Conservation (phyloP, 2,797 vertebrate genomes). For the Lacerta bilineata region DNA sequence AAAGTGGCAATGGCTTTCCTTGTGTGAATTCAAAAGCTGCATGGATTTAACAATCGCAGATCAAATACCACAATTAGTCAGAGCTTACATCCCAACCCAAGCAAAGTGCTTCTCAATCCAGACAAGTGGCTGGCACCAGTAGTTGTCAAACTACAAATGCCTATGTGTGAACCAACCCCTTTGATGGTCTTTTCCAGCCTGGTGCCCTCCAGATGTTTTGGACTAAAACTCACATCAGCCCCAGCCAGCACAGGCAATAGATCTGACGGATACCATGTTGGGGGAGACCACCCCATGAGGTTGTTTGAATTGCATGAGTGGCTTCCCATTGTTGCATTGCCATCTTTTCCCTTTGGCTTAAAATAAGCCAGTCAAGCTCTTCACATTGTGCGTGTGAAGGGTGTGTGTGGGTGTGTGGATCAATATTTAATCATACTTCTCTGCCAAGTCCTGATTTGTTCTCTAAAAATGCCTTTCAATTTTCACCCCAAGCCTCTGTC, state of each 20-base stretch:
- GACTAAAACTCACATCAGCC: too few relatives aligned
- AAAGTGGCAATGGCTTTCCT: background rate
- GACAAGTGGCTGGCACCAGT: background rate
- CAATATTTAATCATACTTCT: conserved; percentile 65
- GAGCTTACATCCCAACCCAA: background rate
- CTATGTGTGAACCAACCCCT: background rate
- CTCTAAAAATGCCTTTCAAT: conserved; percentile 50
- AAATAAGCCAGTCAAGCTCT: conserved; percentile 36
- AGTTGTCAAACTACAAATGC: background rate
- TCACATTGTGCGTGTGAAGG: conserved; percentile 8
- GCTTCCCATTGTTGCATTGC: background rate
- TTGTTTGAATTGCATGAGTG: background rate
- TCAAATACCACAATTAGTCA: background rate
- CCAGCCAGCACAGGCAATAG: too few relatives aligned
- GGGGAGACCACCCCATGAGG: too few relatives aligned
- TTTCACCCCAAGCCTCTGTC: conserved; percentile 39
- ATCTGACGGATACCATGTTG: too few relatives aligned
- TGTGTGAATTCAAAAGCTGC: background rate
- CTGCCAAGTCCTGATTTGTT: conserved; percentile 53
- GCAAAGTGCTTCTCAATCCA: background rate
- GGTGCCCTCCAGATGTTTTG: too few relatives aligned
- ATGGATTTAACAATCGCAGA: background rate
- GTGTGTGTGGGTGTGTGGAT: background rate
- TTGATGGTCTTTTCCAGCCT: background rate
- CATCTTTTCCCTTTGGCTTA: conserved; percentile 24